phyloP scores from a whole-genome alignment of 1,140 invertebrate genomes.

The Drosophila rufa region DNA sequence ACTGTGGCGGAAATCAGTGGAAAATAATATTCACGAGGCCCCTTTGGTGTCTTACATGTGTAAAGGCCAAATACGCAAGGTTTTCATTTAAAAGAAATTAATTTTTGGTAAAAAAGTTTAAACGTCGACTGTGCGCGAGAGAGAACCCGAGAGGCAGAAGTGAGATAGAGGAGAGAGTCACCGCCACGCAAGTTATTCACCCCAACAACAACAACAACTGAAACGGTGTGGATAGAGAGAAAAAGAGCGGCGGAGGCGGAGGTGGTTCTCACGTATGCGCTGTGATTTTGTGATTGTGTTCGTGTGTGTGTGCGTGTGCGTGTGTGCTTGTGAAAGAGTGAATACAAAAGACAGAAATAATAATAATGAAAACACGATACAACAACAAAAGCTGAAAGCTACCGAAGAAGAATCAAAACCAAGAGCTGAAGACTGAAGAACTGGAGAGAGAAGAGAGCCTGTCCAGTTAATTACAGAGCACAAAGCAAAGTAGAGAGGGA shows the following conservation, averaged over 20 bases:
- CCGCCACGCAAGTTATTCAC: slow-evolving; percentile 81
- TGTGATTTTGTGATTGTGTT: slow-evolving; percentile 63
- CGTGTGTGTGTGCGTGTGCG: slow-evolving; percentile 27
- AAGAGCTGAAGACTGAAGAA: slow-evolving; percentile 41
- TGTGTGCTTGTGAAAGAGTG: slow-evolving; percentile 43
- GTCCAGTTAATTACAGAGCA: slow-evolving; percentile 75
- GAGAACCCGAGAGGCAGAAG: slow-evolving; percentile 43
- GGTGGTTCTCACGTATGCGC: slow-evolving; percentile 67
- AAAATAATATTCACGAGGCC: slow-evolving; percentile 54
- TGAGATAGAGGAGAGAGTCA: slow-evolving; percentile 65
- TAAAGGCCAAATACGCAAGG: slow-evolving; percentile 44
- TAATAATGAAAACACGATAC: slow-evolving; percentile 77
- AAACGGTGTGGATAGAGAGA: slow-evolving; percentile 7
- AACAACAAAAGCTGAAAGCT: slow-evolving; percentile 54
- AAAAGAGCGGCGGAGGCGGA: slow-evolving; percentile 33
- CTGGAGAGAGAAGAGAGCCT: slow-evolving; percentile 41
- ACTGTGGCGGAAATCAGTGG: slow-evolving; percentile 7
- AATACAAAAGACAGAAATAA: slow-evolving; percentile 71
- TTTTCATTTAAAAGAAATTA: slow-evolving; percentile 73
- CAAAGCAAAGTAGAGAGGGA: slow-evolving; percentile 68
- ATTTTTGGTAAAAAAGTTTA: slow-evolving; percentile 67
- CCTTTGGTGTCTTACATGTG: slow-evolving; percentile 39
- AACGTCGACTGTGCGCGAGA: slow-evolving; percentile 34
- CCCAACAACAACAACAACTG: slow-evolving; percentile 73
- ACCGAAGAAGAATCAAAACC: slow-evolving; percentile 31